phyloP scores from a whole-genome alignment of 2,113 vertebrate species.

The Proterorhinus semilunaris region DNA sequence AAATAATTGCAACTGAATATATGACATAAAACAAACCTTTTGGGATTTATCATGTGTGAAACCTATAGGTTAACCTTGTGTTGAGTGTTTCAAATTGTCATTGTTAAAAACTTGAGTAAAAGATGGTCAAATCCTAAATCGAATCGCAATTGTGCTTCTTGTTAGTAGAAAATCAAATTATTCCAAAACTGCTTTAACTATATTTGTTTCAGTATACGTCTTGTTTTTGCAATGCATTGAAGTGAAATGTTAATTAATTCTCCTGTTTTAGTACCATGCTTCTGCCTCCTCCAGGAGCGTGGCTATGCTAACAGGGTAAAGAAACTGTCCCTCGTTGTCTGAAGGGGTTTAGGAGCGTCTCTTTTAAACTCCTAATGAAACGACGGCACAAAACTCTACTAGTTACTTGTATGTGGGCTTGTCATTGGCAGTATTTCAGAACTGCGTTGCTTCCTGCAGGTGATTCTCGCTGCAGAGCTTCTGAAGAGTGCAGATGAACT shows the following conservation, averaged over 20 bases:
- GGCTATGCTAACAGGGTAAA: constrained; percentile 92
- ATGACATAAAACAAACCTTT: too few relatives aligned
- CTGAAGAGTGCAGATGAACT: constrained; percentile 97
- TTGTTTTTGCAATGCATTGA: too few relatives aligned
- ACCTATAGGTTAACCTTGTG: too few relatives aligned
- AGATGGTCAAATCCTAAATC: too few relatives aligned
- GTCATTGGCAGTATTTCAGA: not conserved
- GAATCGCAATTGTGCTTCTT: too few relatives aligned
- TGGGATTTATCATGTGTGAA: too few relatives aligned
- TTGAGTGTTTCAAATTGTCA: too few relatives aligned
- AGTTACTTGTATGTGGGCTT: not conserved
- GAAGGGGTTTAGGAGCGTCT: constrained; percentile 74
- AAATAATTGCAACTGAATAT: too few relatives aligned
- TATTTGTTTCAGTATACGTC: too few relatives aligned
- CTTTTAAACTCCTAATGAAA: constrained; percentile 80
- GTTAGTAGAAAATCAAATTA: too few relatives aligned
- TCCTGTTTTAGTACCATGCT: constrained; percentile 87
- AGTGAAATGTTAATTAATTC: not conserved
- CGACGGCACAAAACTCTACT: constrained; percentile 55
- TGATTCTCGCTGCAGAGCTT: constrained; percentile 96
- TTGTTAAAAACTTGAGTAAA: too few relatives aligned
- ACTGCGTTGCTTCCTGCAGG: constrained; percentile 68
- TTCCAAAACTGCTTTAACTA: too few relatives aligned
- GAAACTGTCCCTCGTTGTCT: constrained; percentile 78
- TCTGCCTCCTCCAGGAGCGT: constrained; percentile 73